Evolutionary conservation across 2,113 vertebrate species (phyloP), one percentile per base, ranked within the genome.

Genomic region (Thinocorus orbignyianus): DNA sequence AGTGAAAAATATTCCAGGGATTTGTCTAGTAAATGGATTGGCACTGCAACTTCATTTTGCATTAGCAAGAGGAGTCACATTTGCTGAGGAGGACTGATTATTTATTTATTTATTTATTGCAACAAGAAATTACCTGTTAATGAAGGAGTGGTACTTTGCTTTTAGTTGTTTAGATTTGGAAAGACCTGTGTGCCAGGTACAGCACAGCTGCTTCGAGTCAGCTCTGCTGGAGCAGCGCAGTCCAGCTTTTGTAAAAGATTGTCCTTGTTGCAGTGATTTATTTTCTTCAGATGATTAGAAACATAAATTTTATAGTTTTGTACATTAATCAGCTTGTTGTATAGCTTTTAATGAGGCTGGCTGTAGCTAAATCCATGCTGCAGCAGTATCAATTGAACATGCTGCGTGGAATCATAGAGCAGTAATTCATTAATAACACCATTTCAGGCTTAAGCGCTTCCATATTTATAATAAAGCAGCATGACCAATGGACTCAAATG

Each of bases 341-440:
- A 18, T 81, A 89, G 77, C 55, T 97, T 86, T 86, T 94, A 96
- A 95, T 88, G 94, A 93, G 88, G 65, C 71, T 89, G 86, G 9
- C 85, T 83, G 83, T 88, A 90, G 81, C 95, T 93, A 93, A 93
- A 93, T 94, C 81, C 70, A 20, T 78, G 86, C 68, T 96, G 90
- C 92, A 92, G 88, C 69, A 58, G n/a, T 94, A 94, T 95, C 93
- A 92, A 62, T 95, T 93, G 92, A 88, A 88, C 55, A 65, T 17
- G 57, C 93, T 95, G 71, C 88, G 95, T 93, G 93, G 93, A 94
- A 90, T 94, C 65, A 30, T 49, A 88, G 81, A 51, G 64, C 86
- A 64, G 81, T 94, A 92, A 93, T 92, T 92, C 77, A 93, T 95
- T 97, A 96, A 96, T 96, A 90, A 93, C 81, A 88, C 51, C 64